These are phyloP conservation scores for Pseudomyrmex sp. DNA, from an alignment of 1,140 invertebrate species.

Conservation along the genomic window DNA sequence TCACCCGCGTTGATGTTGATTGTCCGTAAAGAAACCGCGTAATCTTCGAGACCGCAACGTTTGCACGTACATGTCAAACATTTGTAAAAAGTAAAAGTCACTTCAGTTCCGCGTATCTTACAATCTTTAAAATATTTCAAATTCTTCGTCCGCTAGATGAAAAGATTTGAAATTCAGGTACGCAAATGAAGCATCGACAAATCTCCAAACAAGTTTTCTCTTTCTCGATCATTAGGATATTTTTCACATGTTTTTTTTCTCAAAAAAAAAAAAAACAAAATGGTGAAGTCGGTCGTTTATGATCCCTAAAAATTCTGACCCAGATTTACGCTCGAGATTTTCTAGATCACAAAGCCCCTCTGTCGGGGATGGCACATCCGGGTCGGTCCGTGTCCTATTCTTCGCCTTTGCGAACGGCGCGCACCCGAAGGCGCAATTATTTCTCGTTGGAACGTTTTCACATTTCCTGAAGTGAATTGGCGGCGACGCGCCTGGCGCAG, in stretches of 20 bases:
- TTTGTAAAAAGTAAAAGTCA: conserved; percentile 20
- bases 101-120: background rate
- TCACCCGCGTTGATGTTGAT: conserved; percentile 6
- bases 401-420: conserved; percentile 47
- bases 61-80: background rate
- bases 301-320: conserved; percentile 49
- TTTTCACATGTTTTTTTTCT: conserved; percentile 16
- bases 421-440: conserved; percentile 64
- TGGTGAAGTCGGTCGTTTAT: background rate
- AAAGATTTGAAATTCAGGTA: background rate
- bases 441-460: conserved; percentile 49
- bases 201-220: conserved; percentile 27
- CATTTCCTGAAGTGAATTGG: conserved; percentile 49
- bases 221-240: conserved; percentile 14
- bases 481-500: conserved; percentile 19
- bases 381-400: conserved; percentile 46
- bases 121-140: background rate
- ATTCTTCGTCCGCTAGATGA: background rate
- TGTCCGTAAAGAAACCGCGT: conserved; percentile 26
- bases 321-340: conserved; percentile 44
- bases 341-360: conserved; percentile 31
- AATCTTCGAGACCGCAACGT: conserved; percentile 1
- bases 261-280: background rate
- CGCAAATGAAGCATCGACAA: background rate
- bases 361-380: conserved; percentile 14